These are phyloP conservation scores for Scaptomyza parva DNA, from an alignment of 2,888 invertebrate species.

Conservation along the genomic window DNA sequence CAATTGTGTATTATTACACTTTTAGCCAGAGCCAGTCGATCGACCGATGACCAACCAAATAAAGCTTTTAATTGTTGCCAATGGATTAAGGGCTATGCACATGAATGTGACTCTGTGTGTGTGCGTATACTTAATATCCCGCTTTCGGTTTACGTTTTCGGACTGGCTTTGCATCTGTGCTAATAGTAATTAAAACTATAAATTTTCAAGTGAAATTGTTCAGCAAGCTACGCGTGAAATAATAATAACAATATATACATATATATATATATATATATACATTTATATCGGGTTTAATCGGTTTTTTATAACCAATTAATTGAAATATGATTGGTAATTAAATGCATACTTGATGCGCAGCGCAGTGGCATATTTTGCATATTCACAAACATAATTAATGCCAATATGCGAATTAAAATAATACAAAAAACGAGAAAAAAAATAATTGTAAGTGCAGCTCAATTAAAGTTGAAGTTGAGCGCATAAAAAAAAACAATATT, in stretches of 20 bases:
- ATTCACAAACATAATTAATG: slow-evolving; percentile 61
- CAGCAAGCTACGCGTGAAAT: slow-evolving; percentile 42
- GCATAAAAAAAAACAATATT: slow-evolving; percentile 3
- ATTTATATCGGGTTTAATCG: slow-evolving; percentile 47
- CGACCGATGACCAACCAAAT: slow-evolving; percentile 36
- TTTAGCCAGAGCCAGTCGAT: slow-evolving; percentile 49
- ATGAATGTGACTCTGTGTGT: slow-evolving; percentile 44
- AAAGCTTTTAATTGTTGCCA: slow-evolving; percentile 79
- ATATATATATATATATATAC: slow-evolving; percentile 27
- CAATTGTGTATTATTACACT: slow-evolving; percentile 39
- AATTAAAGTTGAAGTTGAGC: slow-evolving; percentile 40
- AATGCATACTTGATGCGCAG: slow-evolving; percentile 66
- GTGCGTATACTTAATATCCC: slow-evolving; percentile 74
- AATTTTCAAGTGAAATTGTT: slow-evolving; percentile 60
- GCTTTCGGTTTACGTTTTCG: slow-evolving; percentile 18
- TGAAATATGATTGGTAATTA: slow-evolving; percentile 81
- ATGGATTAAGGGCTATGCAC: slow-evolving; percentile 71
- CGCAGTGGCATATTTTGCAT: slow-evolving; percentile 65
- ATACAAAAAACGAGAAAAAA: slow-evolving; percentile 8
- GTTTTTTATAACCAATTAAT: slow-evolving; percentile 77
- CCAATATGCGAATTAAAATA: slow-evolving; percentile 38
- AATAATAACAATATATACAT: slow-evolving; percentile 55
- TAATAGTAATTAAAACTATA: slow-evolving; percentile 71
- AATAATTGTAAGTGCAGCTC: slow-evolving; percentile 21
- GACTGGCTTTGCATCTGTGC: slow-evolving; percentile 45